Conservation (phyloP, 2,797 vertebrate species). For the Pantherophis alleghaniensis region DNA sequence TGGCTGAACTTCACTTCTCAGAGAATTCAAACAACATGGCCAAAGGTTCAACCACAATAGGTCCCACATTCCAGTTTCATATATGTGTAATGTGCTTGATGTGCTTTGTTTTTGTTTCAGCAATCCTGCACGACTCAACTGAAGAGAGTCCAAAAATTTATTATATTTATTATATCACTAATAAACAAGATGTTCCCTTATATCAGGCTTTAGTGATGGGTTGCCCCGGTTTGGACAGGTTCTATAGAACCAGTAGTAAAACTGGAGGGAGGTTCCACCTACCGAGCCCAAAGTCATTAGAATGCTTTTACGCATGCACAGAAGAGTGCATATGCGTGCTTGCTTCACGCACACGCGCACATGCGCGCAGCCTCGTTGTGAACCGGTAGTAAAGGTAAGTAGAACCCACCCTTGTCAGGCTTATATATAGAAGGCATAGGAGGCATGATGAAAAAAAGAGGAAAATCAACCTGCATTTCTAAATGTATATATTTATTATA, state of each 20-base stretch:
- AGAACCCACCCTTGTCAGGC: too few relatives aligned
- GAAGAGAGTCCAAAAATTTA: background rate
- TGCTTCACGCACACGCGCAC: too few relatives aligned
- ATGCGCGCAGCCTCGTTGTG: rapidly evolving
- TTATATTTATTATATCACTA: background rate
- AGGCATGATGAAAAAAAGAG: background rate
- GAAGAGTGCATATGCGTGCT: too few relatives aligned
- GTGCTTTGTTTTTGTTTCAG: background rate
- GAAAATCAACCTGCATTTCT: background rate
- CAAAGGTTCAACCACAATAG: background rate
- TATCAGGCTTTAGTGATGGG: background rate
- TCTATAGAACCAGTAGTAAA: too few relatives aligned
- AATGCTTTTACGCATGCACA: too few relatives aligned
- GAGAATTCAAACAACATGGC: background rate
- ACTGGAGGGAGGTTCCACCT: too few relatives aligned
- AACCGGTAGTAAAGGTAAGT: too few relatives aligned
- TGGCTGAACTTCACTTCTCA: background rate
- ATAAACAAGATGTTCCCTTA: background rate
- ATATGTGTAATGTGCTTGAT: background rate
- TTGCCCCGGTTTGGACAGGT: too few relatives aligned
- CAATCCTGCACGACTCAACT: background rate
- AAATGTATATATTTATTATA: background rate
- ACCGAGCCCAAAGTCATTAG: too few relatives aligned
- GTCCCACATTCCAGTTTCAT: background rate
- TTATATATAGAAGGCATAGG: background rate